Conservation (phyloP, 2,797 vertebrate genomes). For the Crypturellus tataupa region DNA sequence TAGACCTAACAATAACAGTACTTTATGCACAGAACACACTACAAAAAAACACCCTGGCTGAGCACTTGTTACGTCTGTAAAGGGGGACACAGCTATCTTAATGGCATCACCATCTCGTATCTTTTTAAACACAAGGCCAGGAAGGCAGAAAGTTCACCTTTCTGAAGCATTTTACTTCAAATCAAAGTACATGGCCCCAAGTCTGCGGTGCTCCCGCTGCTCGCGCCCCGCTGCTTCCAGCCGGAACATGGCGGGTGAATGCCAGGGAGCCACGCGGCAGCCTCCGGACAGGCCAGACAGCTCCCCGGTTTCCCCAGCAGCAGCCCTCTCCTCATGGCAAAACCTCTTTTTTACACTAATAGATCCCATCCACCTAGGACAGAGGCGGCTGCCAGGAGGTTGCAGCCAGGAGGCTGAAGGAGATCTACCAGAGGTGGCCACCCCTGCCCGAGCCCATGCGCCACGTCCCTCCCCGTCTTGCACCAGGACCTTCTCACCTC, state of each 20-base stretch:
- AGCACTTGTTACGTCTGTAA: constrained; percentile 22
- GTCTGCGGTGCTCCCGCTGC: no score
- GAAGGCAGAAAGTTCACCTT: not conserved
- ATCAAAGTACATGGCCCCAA: not conserved
- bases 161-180: not conserved
- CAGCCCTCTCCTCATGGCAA: no score
- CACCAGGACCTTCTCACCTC: not conserved
- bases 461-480: not conserved
- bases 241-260: no score
- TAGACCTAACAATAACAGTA: constrained; percentile 25
- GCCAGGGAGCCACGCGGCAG: no score
- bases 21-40: not conserved
- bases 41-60: not conserved
- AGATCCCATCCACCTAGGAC: not conserved
- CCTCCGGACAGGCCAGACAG: no score
- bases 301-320: no score
- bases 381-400: accelerated
- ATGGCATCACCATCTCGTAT: not conserved
- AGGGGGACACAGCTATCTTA: not conserved
- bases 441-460: no score
- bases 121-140: constrained; percentile 25
- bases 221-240: no score
- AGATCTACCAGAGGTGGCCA: not conserved
- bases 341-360: not conserved
- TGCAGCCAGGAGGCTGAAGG: not conserved